phyloP scores from a whole-genome alignment of 2,797 vertebrate genomes.

The Rhyacichthys aspro region DNA sequence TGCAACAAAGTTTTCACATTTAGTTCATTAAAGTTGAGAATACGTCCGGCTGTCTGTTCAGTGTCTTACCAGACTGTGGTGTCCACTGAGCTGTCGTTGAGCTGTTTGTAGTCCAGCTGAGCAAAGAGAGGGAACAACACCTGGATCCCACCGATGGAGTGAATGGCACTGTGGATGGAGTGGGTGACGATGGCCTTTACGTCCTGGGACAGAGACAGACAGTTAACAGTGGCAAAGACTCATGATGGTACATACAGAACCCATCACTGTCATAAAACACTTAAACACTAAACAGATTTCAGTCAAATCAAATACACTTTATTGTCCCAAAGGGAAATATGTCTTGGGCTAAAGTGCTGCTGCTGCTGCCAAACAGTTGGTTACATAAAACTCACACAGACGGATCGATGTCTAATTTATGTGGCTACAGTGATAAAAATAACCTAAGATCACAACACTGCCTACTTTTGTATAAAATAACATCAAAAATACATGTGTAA shows the following conservation, averaged over 20 bases:
- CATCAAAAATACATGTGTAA: too few relatives aligned
- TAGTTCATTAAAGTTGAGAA: neutral
- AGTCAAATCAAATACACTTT: neutral
- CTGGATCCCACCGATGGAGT: conserved; percentile 96
- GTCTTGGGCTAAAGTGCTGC: too few relatives aligned
- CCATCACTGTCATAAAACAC: conserved; percentile 8
- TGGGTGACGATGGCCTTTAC: conserved; percentile 98
- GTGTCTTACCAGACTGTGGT: conserved; percentile 93
- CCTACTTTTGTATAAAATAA: too few relatives aligned
- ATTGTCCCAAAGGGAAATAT: too few relatives aligned
- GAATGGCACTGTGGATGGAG: conserved; percentile 98
- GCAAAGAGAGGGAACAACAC: conserved; percentile 96
- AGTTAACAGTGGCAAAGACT: conserved; percentile 23
- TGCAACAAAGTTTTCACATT: conserved; percentile 36
- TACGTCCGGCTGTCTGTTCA: neutral
- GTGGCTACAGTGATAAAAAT: too few relatives aligned
- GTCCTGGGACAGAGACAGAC: conserved; percentile 77
- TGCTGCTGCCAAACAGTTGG: too few relatives aligned
- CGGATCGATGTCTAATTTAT: too few relatives aligned
- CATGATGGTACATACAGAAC: neutral
- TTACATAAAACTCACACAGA: too few relatives aligned
- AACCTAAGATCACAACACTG: too few relatives aligned
- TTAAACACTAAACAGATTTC: conserved; percentile 7
- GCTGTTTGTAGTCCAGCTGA: conserved; percentile 93
- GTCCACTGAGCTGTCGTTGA: conserved; percentile 93